Evolutionary conservation across 2,113 vertebrate genomes (phyloP).

Genomic region (Bagarius yarrelli): DNA sequence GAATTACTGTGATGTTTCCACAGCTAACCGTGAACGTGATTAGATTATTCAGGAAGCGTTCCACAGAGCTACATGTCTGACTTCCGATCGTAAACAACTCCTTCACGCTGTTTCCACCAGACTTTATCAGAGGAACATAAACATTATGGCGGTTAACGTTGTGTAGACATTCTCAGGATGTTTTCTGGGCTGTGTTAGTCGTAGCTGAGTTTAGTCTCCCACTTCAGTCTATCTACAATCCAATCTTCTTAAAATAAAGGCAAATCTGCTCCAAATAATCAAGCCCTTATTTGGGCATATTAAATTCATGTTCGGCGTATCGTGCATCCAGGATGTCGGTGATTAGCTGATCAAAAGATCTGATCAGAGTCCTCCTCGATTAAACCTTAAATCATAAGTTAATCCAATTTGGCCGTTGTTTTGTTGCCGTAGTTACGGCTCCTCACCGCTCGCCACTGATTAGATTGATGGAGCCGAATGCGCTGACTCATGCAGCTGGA

Average conservation of each 20-base stretch:
- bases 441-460: constrained; percentile 28
- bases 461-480: constrained; percentile 40
- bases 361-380: constrained; percentile 31
- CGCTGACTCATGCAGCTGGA: constrained; percentile 42
- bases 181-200: background rate
- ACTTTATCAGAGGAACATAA: background rate
- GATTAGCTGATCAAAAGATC: constrained; percentile 41
- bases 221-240: too few relatives aligned
- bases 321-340: constrained; percentile 23
- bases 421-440: constrained; percentile 30
- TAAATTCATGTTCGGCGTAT: background rate
- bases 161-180: background rate
- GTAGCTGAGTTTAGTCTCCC: background rate
- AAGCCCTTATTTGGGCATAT: constrained; percentile 35
- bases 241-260: too few relatives aligned
- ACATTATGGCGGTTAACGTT: background rate
- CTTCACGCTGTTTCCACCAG: background rate
- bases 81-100: background rate
- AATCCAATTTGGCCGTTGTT: constrained; percentile 44
- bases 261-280: too few relatives aligned
- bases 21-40: background rate
- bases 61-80: too few relatives aligned
- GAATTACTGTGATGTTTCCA: background rate
- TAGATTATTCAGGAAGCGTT: constrained; percentile 2
- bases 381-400: constrained; percentile 34